These are phyloP conservation scores for Drosophila incognita DNA, from an alignment of 2,888 invertebrate species.

Conservation along the genomic window DNA sequence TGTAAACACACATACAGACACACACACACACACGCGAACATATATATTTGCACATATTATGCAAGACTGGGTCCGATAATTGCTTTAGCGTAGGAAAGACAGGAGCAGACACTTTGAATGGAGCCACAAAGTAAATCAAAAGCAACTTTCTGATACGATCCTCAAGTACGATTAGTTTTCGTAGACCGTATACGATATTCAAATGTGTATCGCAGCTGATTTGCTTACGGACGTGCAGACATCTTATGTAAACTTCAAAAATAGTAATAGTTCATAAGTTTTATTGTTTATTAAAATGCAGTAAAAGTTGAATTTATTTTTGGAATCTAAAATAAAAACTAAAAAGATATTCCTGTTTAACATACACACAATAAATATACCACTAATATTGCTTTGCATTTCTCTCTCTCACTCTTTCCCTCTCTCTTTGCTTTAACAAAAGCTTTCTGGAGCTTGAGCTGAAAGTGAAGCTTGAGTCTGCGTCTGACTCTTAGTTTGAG, in stretches of 20 bases:
- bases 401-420: conserved; percentile 38
- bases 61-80: conserved; percentile 18
- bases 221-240: background rate
- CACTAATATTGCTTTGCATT: conserved; percentile 20
- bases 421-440: conserved; percentile 15
- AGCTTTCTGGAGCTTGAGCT: conserved; percentile 38
- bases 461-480: conserved; percentile 26
- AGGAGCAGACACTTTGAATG: conserved; percentile 41
- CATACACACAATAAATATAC: background rate
- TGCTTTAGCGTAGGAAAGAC: conserved; percentile 26
- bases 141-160: conserved; percentile 46
- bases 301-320: conserved; percentile 6
- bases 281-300: background rate
- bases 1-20: too few relatives aligned
- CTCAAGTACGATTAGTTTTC: conserved; percentile 13
- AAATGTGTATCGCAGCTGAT: background rate
- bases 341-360: conserved; percentile 29
- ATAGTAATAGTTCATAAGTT: background rate
- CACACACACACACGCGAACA: background rate
- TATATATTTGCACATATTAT: conserved; percentile 1
- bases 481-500: conserved; percentile 26
- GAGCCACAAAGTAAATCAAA: conserved; percentile 25
- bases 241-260: background rate
- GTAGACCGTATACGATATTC: conserved; percentile 48
- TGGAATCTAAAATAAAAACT: conserved; percentile 10